Evolutionary conservation across 2,888 invertebrate genomes (phyloP).

Genomic region (Scrobipalpa atriplicella): DNA sequence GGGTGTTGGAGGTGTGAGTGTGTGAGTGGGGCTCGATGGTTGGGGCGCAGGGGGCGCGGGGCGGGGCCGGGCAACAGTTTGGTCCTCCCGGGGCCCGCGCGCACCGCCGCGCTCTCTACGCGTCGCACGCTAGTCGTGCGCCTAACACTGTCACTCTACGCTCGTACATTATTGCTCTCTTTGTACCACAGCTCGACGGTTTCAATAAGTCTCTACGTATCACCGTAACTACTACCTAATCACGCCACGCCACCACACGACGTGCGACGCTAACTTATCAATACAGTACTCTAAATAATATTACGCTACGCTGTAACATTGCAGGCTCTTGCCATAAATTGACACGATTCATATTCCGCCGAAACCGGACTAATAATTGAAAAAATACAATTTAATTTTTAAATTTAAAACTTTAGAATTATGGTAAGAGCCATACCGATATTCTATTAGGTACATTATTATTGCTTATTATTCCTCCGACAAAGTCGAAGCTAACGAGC

Average conservation of each 20-base stretch:
- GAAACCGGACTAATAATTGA: slow-evolving; percentile 66
- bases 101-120: slow-evolving; percentile 60
- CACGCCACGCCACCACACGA: slow-evolving; percentile 52
- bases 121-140: slow-evolving; percentile 67
- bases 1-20: background rate
- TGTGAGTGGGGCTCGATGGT: background rate
- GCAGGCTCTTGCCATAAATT: slow-evolving; percentile 74
- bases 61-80: slow-evolving; percentile 56
- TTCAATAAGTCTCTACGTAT: slow-evolving; percentile 80
- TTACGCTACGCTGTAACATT: slow-evolving; percentile 67
- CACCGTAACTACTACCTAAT: slow-evolving; percentile 74
- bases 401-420: slow-evolving; percentile 51
- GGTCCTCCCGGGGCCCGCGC: slow-evolving; percentile 61
- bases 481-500: slow-evolving; percentile 57
- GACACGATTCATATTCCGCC: slow-evolving; percentile 65
- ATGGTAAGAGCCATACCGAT: slow-evolving; percentile 66
- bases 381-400: slow-evolving; percentile 63
- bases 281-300: slow-evolving; percentile 53
- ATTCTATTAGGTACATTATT: slow-evolving; percentile 70
- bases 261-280: slow-evolving; percentile 59
- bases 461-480: slow-evolving; percentile 71
- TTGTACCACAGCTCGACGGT: slow-evolving; percentile 80
- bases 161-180: slow-evolving; percentile 69
- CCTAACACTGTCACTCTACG: slow-evolving; percentile 58
- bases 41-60: slow-evolving; percentile 27